phyloP scores from a whole-genome alignment of 1,140 invertebrate species.

The Mylabris phalerata region DNA sequence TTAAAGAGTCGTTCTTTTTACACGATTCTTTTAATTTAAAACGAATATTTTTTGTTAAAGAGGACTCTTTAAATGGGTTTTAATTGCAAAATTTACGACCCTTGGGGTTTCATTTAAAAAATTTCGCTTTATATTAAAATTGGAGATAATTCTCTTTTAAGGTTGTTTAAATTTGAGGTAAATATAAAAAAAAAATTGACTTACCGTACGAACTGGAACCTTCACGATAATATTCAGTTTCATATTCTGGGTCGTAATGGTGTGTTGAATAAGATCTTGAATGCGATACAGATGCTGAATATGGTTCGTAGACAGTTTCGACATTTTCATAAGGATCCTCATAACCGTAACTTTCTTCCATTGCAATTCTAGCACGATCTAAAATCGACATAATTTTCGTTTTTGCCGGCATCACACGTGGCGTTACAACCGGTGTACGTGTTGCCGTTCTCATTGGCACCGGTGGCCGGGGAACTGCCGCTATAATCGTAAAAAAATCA shows the following conservation, averaged over 20 bases:
- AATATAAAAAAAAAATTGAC: conserved; percentile 8
- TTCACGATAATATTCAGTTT: conserved; percentile 31
- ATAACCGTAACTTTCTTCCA: conserved; percentile 67
- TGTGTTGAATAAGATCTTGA: conserved; percentile 22
- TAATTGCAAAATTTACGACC: too few species aligned
- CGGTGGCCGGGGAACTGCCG: conserved; percentile 27
- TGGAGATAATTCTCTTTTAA: conserved; percentile 4
- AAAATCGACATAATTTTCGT: conserved; percentile 76
- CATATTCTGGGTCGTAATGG: conserved; percentile 28
- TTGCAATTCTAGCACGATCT: conserved; percentile 69
- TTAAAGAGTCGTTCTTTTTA: conserved; percentile 13
- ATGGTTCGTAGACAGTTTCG: conserved; percentile 22
- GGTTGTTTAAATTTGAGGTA: not conserved
- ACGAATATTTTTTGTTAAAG: conserved; percentile 6
- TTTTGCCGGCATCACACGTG: conserved; percentile 56
- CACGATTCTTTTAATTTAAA: not conserved
- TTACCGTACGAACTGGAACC: conserved; percentile 28
- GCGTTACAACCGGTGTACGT: conserved; percentile 43
- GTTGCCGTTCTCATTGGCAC: conserved; percentile 41
- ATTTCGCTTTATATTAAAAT: not conserved
- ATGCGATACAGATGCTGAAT: conserved; percentile 12
- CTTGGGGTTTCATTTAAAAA: not conserved
- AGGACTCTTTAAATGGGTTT: conserved; percentile 10
- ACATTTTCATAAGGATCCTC: conserved; percentile 32
- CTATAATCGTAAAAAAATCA: conserved; percentile 4